These are phyloP conservation scores for Acanthosepion pharaonis DNA, from an alignment of 2,888 invertebrate genomes.

Conservation along the genomic window DNA sequence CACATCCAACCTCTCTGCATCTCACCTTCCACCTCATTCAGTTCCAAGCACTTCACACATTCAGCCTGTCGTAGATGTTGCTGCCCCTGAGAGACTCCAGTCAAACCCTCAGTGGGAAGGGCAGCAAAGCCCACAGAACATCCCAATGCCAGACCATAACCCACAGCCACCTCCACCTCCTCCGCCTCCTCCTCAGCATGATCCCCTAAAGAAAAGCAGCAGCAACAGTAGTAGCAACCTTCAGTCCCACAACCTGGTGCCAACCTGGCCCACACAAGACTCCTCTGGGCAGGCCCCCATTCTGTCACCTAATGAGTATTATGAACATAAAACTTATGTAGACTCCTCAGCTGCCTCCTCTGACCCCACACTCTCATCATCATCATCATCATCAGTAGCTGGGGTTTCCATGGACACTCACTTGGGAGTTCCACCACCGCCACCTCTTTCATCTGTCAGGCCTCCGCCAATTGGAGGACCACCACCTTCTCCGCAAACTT, in stretches of 20 bases:
- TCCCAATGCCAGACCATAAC: neutral
- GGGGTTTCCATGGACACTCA: neutral
- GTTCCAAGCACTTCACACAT: constrained; percentile 33
- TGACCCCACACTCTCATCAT: constrained; percentile 33
- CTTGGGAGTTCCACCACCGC: neutral
- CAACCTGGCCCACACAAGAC: neutral
- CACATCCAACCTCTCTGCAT: constrained; percentile 34
- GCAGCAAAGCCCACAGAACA: neutral
- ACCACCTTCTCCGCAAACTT: neutral
- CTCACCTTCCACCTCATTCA: constrained; percentile 38
- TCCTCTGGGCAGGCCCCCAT: neutral
- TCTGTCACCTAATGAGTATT: constrained; percentile 36
- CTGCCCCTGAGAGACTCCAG: neutral
- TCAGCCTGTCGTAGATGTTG: neutral
- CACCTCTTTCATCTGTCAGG: neutral
- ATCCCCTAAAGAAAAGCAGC: neutral
- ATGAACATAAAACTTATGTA: constrained; percentile 15
- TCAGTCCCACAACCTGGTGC: neutral
- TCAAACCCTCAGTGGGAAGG: neutral
- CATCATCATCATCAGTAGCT: neutral
- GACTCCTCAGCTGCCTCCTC: constrained; percentile 24
- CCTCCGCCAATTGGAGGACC: neutral
- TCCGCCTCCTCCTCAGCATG: constrained; percentile 17
- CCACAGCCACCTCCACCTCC: constrained; percentile 33
- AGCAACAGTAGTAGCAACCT: neutral